Evolutionary conservation across 2,888 invertebrate genomes (phyloP), one percentile per base, ranked within the genome.

Genomic region (Brachynemurus nebulosus): DNA sequence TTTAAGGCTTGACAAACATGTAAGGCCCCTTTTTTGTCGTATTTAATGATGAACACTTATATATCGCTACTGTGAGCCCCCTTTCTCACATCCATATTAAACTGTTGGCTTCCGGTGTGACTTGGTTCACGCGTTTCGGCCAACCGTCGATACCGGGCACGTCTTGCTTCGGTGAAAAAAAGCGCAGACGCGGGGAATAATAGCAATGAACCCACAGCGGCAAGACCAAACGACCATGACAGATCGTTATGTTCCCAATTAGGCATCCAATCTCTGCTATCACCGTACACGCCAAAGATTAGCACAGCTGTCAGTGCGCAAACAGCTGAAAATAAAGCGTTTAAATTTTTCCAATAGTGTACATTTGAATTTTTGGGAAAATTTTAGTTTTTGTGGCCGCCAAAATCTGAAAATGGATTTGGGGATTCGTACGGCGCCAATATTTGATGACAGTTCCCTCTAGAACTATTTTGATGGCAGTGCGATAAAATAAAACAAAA

Each of bases 221-320:
- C 91, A 25, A 95, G 67, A 1, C 88, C 95, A 65, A 78, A 96
- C 0, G 93, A 88, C 91, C 93, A 96, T 9, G 92, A 84, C 44
- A 95, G 74, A 60, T 90, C 85, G 65, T 96, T 96, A 61, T 92
- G 86, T 56, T 95, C 88, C 85, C 93, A 90, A 56, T 90, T 80
- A 0, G 95, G 93, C 88, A 96, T 90, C 86, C 93, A 91, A 57
- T 88, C 89, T 51, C 95, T 72, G 4, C 88, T 82, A 64, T 93
- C 91, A 3, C 92, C 93, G 59, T 83, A 75, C 0, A 83, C 82
- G 27, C 93, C 95, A 65, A 96, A 96, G 45, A 86, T 81, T 2
- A 86, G 74, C 1, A 89, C 81, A 1, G 90, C 80, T 57, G 92
- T 78, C 2, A 89, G 70, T 8, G 91, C 90, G 53, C 83, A 80